A percentile compares a stretch with the other conserved stretches of the same genome.
Evolutionary conservation across 2,113 vertebrate genomes (phyloP).

Genomic region (Steatornis caripensis): DNA sequence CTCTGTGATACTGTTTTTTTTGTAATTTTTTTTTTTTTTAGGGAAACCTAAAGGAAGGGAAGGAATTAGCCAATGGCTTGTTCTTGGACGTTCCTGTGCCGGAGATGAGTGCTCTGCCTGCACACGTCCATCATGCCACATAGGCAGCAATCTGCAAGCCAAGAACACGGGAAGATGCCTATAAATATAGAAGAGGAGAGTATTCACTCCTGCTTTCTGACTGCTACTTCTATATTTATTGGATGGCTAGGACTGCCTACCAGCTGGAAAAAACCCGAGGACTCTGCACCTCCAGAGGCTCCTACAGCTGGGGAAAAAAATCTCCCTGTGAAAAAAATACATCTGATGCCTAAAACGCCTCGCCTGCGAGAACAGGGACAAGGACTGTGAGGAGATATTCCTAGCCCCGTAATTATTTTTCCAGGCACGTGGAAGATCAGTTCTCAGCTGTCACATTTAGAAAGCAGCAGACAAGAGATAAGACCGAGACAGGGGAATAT

Average conservation of each 20-base stretch:
- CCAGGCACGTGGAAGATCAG: not conserved
- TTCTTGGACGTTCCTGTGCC: not conserved
- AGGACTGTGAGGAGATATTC: not conserved
- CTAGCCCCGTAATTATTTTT: not conserved
- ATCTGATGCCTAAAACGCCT: not conserved
- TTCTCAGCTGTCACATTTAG: not conserved
- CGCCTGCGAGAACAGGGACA: not conserved
- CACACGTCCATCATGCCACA: slow-evolving; percentile 1
- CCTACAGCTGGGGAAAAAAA: not conserved
- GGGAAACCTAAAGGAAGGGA: not conserved
- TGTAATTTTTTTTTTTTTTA: not conserved
- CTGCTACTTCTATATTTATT: slow-evolving; percentile 13
- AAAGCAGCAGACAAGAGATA: not conserved
- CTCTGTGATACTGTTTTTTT: not conserved
- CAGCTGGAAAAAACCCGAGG: not conserved
- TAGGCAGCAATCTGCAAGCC: slow-evolving; percentile 28
- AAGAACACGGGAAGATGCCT: not conserved
- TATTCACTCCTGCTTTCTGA: not conserved
- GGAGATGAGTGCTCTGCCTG: not conserved
- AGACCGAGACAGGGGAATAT: not conserved
- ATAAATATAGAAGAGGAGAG: not conserved
- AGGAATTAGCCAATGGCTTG: not conserved
- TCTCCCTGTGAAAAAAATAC: not conserved
- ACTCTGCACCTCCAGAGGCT: not conserved
- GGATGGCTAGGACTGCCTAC: not conserved